A percentile compares a stretch with the other conserved stretches of the same genome.
Evolutionary conservation across 2,888 invertebrate species (phyloP).

Genomic region (Drosophila cracens): DNA sequence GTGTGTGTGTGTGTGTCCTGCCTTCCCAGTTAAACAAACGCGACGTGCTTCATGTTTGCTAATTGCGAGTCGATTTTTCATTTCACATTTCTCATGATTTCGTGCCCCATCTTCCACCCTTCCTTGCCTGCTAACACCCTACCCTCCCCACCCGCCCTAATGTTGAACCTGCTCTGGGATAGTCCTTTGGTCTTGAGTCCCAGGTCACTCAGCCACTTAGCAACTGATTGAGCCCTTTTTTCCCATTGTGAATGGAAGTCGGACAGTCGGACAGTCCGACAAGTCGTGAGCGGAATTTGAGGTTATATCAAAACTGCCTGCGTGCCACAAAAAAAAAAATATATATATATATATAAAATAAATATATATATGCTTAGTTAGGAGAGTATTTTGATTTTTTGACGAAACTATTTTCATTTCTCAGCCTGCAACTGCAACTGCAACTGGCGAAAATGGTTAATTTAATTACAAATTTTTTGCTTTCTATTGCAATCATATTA

Average conservation of each 20-base stretch:
- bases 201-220: conserved; percentile 54
- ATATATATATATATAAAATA: neutral
- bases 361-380: neutral
- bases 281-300: conserved; percentile 53
- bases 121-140: neutral
- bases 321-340: neutral
- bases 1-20: conserved; percentile 19
- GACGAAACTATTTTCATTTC: neutral
- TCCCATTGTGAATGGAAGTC: conserved; percentile 9
- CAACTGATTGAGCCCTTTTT: conserved; percentile 67
- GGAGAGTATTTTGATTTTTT: neutral
- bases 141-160: neutral
- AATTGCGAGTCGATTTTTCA: conserved; percentile 81
- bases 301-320: conserved; percentile 21
- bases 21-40: conserved; percentile 38
- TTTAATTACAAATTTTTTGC: conserved; percentile 79
- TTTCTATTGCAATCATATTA: conserved; percentile 69
- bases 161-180: conserved; percentile 6
- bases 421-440: conserved; percentile 6
- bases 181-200: conserved; percentile 24
- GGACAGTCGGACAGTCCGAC: conserved; percentile 1
- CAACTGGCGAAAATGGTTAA: conserved; percentile 65
- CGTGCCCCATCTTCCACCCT: neutral
- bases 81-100: conserved; percentile 73
- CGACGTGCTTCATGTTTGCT: conserved; percentile 78